Percentiles rank a stretch among this genome's conserved stretches.
These are phyloP conservation scores for Laticauda colubrina DNA, from an alignment of 2,113 vertebrate species.

Conservation along the genomic window DNA sequence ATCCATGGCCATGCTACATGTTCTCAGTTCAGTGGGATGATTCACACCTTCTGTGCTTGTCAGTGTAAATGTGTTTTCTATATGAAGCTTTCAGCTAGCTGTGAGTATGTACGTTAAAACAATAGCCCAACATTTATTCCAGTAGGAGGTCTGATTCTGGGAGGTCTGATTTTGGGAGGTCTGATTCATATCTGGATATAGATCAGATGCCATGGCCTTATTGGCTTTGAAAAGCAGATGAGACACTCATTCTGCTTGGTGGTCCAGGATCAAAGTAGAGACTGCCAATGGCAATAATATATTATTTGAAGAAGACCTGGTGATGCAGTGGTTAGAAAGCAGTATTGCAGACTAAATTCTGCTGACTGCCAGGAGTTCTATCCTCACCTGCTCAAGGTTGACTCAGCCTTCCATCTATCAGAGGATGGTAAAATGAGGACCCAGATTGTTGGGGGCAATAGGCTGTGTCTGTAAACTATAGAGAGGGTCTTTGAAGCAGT, in stretches of 20 bases:
- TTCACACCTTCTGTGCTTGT: neutral
- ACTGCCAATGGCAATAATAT: constrained; percentile 16
- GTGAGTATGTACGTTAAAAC: neutral
- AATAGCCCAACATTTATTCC: neutral
- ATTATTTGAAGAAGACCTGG: neutral
- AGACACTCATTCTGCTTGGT: constrained; percentile 20
- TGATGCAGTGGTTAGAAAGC: too few relatives aligned
- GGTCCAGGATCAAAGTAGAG: neutral
- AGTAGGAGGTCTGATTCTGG: constrained; percentile 9
- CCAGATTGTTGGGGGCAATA: too few relatives aligned
- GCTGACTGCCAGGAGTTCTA: too few relatives aligned
- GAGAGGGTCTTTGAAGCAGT: too few relatives aligned
- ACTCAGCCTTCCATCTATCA: too few relatives aligned
- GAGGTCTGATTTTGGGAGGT: constrained; percentile 18
- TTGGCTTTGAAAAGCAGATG: constrained; percentile 10
- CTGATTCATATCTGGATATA: neutral
- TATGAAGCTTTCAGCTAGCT: neutral
- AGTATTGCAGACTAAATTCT: too few relatives aligned
- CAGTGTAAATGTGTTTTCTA: neutral
- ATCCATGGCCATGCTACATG: neutral
- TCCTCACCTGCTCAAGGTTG: too few relatives aligned
- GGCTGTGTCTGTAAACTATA: too few relatives aligned
- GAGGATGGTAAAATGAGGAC: too few relatives aligned
- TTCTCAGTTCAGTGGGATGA: neutral
- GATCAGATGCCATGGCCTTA: neutral